Percentiles rank a stretch among this genome's conserved stretches.
Evolutionary conservation across 2,113 vertebrate species (phyloP).

Genomic region (Eublepharis macularius): DNA sequence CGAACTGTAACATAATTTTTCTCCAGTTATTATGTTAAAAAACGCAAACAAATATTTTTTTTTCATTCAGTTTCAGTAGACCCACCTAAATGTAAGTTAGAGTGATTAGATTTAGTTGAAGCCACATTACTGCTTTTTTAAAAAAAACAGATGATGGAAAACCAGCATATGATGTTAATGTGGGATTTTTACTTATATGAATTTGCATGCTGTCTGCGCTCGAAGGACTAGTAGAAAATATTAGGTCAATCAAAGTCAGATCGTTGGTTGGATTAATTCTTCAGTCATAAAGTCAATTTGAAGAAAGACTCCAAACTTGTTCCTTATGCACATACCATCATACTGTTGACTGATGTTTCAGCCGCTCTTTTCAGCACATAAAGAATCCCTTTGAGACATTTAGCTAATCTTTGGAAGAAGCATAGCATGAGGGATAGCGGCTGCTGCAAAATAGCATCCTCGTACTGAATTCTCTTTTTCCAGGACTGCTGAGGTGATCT

Average conservation of each 20-base stretch:
- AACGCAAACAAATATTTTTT: not conserved
- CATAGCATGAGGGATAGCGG: no score
- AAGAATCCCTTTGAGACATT: not conserved
- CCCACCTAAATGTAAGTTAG: not conserved
- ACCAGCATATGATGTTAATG: not conserved
- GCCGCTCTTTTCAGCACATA: not conserved
- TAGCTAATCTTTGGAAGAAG: not conserved
- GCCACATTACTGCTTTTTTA: not conserved
- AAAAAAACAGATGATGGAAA: not conserved
- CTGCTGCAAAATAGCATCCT: no score
- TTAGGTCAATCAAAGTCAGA: not conserved
- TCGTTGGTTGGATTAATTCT: not conserved
- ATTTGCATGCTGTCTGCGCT: not conserved
- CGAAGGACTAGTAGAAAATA: not conserved
- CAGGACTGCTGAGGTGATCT: no score
- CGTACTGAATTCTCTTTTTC: no score
- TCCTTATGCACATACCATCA: not conserved
- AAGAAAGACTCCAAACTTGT: not conserved
- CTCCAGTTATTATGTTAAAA: not conserved
- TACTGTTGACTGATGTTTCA: not conserved
- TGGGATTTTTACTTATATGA: not conserved
- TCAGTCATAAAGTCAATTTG: no score
- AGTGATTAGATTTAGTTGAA: not conserved
- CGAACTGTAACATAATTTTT: accelerated
- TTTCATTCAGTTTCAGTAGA: constrained; percentile 28